These are phyloP conservation scores for Drosophila kanapiae DNA, from an alignment of 1,140 invertebrate genomes.

Conservation along the genomic window DNA sequence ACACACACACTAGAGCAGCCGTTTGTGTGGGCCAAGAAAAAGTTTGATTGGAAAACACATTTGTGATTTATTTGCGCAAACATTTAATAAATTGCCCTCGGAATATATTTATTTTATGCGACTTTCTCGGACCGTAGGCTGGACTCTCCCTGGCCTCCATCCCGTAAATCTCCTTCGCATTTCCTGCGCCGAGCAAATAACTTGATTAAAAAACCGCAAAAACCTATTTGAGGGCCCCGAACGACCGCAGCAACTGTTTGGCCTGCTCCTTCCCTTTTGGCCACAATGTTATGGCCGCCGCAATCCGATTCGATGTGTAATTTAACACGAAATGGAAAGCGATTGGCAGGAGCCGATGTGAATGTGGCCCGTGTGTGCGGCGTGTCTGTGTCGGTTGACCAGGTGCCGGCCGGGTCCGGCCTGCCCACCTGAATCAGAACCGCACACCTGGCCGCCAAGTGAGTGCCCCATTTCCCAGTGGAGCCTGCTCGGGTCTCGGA, in stretches of 20 bases:
- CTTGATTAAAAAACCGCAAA: conserved; percentile 83
- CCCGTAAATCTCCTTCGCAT: conserved; percentile 20
- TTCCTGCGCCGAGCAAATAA: conserved; percentile 62
- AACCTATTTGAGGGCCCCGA: conserved; percentile 73
- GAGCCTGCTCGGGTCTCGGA: conserved; percentile 7
- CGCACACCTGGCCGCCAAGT: conserved; percentile 57
- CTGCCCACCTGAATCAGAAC: conserved; percentile 51
- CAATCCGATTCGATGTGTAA: conserved; percentile 83
- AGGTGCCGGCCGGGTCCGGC: conserved; percentile 37
- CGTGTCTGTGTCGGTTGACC: conserved; percentile 45
- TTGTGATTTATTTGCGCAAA: conserved; percentile 82
- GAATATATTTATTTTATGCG: conserved; percentile 74
- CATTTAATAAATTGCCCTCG: conserved; percentile 77
- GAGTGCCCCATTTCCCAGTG: conserved; percentile 22
- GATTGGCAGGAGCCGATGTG: conserved; percentile 59
- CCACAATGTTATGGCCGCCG: conserved; percentile 75
- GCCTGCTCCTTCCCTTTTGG: conserved; percentile 34
- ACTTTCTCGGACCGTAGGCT: conserved; percentile 50
- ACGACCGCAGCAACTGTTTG: conserved; percentile 48
- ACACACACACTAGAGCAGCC: neutral
- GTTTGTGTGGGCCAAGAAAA: conserved; percentile 36
- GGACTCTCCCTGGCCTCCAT: neutral
- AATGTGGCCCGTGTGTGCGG: conserved; percentile 16
- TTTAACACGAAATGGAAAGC: conserved; percentile 82
- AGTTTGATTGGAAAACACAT: conserved; percentile 78